These are phyloP conservation scores for Gobio occitaniae DNA, from an alignment of 2,797 vertebrate species.

Conservation along the genomic window DNA sequence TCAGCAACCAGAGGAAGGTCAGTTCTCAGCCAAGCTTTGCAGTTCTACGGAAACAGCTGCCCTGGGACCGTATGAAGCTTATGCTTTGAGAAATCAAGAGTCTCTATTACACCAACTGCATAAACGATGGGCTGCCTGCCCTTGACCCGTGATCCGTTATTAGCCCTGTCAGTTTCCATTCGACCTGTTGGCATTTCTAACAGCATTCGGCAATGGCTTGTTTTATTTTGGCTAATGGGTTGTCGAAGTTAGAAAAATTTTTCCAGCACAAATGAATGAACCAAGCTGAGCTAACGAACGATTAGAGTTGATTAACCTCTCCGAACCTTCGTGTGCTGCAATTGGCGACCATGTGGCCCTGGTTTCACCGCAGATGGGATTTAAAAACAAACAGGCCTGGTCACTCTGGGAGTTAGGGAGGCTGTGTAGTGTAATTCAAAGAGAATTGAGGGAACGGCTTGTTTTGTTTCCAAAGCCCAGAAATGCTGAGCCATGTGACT, in stretches of 20 bases:
- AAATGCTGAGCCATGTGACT: constrained; percentile 45
- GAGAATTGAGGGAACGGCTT: constrained; percentile 46
- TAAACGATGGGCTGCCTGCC: constrained; percentile 29
- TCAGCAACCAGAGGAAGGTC: constrained; percentile 50
- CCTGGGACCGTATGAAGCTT: constrained; percentile 45
- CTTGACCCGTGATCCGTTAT: constrained; percentile 32
- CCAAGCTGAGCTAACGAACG: not conserved
- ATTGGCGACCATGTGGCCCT: constrained; percentile 45
- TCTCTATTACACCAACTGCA: constrained; percentile 54
- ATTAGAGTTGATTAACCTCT: constrained; percentile 16
- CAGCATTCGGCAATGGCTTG: constrained; percentile 18
- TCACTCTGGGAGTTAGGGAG: constrained; percentile 45
- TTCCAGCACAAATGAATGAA: constrained; percentile 11
- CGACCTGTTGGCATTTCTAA: constrained; percentile 50
- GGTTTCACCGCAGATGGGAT: constrained; percentile 56
- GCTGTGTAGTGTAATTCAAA: constrained; percentile 48
- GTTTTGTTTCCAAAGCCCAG: constrained; percentile 57
- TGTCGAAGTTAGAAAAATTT: constrained; percentile 26
- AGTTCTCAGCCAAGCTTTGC: constrained; percentile 41
- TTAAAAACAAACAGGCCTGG: constrained; percentile 61
- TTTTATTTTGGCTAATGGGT: constrained; percentile 47
- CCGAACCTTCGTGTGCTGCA: not conserved
- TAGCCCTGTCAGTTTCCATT: constrained; percentile 53
- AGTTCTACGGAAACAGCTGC: constrained; percentile 44
- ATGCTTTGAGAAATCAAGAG: constrained; percentile 46